Base-by-base conservation (phyloP, 2,888 invertebrate genomes). In the Cabera pusaria region DNA sequence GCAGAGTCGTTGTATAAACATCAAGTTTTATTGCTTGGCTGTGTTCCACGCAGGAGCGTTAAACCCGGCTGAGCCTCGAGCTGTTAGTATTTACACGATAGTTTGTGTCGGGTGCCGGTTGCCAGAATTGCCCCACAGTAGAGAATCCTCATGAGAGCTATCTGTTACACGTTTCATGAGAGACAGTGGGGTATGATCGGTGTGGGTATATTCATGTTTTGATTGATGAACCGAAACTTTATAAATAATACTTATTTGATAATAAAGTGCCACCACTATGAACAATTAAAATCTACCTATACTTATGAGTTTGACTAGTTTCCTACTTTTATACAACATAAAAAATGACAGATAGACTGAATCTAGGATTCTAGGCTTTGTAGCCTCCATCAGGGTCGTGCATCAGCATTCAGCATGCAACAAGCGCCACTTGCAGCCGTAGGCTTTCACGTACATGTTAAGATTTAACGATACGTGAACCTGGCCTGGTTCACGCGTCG, bases 1-100 rank as follows among this genome's bases (percentile, higher is more conserved):
- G 75, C 75, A 67, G 77, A 78, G 74, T 78, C 67, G 70, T 66
- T 74, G 72, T 81, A 80, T 78, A 82, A 85, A 86, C 87, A 85
- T 82, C 74, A 80, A 80, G 80, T 84, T 86, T 87, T 86, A 87
- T 86, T 81, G 83, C 79, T 87, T 87, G 87, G 87, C 87, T 76
- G 69, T 76, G 82, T 83, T 87, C 87, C 87, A 87, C 81, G 80
- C 79, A 74, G 67, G 76, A 71, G 70, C 74, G 77, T 81, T 80
- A 79, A 83, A 76, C 78, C 77, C 71, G 68, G 65, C 59, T 62
- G 64, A 76, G 72, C 71, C 71, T 68, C 58, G 56, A 70, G 77
- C 76, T 62, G 68, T 67, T 69, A 62, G 75, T 80, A 74, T 82
- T 79, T 78, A 76, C 78, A 72, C 63, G 67, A 68, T 69, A 65